Evolutionary conservation across 2,888 invertebrate genomes (phyloP).

Genomic region (Empis livida): DNA sequence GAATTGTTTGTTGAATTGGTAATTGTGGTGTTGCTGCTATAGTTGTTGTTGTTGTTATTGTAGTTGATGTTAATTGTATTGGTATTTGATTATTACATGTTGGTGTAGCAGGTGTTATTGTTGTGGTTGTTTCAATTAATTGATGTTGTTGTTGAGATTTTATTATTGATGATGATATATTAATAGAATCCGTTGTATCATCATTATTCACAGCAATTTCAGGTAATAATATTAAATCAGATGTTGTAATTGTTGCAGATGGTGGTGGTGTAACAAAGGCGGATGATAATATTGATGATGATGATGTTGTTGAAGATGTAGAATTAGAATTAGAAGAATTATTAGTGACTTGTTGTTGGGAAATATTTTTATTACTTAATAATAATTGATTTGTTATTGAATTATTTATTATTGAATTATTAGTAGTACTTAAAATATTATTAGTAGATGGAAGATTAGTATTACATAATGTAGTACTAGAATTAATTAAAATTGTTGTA

Average conservation of each 20-base stretch:
- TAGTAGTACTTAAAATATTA: constrained; percentile 7
- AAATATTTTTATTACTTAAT: neutral
- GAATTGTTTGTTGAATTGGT: constrained; percentile 18
- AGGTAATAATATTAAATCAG: too few relatives aligned
- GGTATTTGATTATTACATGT: constrained; percentile 10
- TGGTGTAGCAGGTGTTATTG: constrained; percentile 27
- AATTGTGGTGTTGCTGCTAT: constrained; percentile 29
- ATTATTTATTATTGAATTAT: neutral
- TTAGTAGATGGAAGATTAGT: constrained; percentile 5
- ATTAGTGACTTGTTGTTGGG: neutral
- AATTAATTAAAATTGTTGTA: neutral
- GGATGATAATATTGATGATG: constrained; percentile 15
- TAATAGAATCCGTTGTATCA: constrained; percentile 17
- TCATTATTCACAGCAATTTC: too few relatives aligned
- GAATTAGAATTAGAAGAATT: constrained; percentile 9
- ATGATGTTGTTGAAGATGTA: neutral
- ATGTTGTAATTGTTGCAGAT: neutral
- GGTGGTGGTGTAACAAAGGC: neutral
- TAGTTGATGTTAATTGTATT: constrained; percentile 10
- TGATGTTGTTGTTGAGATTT: constrained; percentile 4
- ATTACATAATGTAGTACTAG: constrained; percentile 5
- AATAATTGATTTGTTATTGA: neutral
- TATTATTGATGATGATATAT: constrained; percentile 28
- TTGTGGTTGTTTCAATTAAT: constrained; percentile 15
- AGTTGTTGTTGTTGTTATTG: constrained; percentile 21